Evolutionary conservation across 2,797 vertebrate genomes (phyloP).

Genomic region (Enteromius trimaculatus): DNA sequence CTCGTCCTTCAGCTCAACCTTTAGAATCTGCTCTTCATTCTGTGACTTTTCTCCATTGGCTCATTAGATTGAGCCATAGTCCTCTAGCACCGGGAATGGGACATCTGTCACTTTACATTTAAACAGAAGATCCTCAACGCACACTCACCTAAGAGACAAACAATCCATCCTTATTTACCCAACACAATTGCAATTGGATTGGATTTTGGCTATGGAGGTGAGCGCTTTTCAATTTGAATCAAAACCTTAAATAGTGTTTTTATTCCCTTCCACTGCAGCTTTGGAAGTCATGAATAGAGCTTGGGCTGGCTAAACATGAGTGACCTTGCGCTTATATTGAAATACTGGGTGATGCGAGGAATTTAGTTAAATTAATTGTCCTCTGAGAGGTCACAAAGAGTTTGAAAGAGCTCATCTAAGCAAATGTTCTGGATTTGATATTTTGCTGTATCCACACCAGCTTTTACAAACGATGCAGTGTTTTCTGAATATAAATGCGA

Average conservation of each 20-base stretch:
- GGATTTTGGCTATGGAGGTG: slow-evolving; percentile 74
- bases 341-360: slow-evolving; percentile 41
- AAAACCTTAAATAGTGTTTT: slow-evolving; percentile 70
- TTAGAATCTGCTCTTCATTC: slow-evolving; percentile 62
- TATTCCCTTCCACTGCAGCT: slow-evolving; percentile 46
- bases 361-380: slow-evolving; percentile 52
- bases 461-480: slow-evolving; percentile 36
- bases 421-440: slow-evolving; percentile 40
- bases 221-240: slow-evolving; percentile 75
- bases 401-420: slow-evolving; percentile 33
- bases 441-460: slow-evolving; percentile 17
- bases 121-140: slow-evolving; percentile 67
- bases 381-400: slow-evolving; percentile 32
- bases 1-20: slow-evolving; percentile 63
- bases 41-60: slow-evolving; percentile 64
- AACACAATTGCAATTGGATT: slow-evolving; percentile 77
- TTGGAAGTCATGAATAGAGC: slow-evolving; percentile 51
- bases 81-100: slow-evolving; percentile 61
- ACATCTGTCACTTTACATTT: slow-evolving; percentile 78
- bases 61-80: slow-evolving; percentile 63
- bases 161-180: slow-evolving; percentile 80
- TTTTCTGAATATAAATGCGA: slow-evolving; percentile 51
- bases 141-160: slow-evolving; percentile 74
- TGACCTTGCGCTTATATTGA: slow-evolving; percentile 58
- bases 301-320: slow-evolving; percentile 23